Evolutionary conservation across 2,113 vertebrate genomes (phyloP).

Genomic region (Myxocyprinus asiaticus): DNA sequence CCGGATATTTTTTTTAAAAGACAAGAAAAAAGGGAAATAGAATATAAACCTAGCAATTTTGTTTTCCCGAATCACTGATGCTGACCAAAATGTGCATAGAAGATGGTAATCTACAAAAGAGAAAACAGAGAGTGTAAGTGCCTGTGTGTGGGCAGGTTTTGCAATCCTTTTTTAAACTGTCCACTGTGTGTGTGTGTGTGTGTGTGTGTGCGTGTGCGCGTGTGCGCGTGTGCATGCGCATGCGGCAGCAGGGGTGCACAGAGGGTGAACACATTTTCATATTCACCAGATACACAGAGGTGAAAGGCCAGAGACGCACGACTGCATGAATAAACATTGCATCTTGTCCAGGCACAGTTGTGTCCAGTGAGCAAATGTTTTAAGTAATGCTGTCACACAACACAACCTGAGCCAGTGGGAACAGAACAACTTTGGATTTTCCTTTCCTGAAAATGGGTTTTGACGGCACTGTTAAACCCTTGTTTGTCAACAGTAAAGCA

Average conservation of each 20-base stretch:
- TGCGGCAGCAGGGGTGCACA: slow-evolving; percentile 33
- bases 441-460: slow-evolving; percentile 50
- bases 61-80: too few species aligned
- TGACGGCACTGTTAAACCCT: not conserved
- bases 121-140: not conserved
- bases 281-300: slow-evolving; percentile 68
- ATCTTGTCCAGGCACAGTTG: slow-evolving; percentile 73
- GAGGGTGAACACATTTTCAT: slow-evolving; percentile 67
- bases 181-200: too few species aligned
- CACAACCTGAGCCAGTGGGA: slow-evolving; percentile 61
- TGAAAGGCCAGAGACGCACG: slow-evolving; percentile 66
- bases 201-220: too few species aligned
- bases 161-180: not conserved
- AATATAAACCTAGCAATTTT: too few species aligned
- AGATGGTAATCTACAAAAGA: too few species aligned
- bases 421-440: slow-evolving; percentile 68
- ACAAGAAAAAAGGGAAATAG: too few species aligned
- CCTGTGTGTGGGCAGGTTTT: slow-evolving; percentile 8
- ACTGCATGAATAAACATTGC: slow-evolving; percentile 73
- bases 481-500: not conserved
- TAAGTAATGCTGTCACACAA: slow-evolving; percentile 70
- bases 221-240: not conserved
- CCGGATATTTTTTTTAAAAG: too few species aligned
- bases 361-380: slow-evolving; percentile 68
- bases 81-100: too few species aligned